Base-by-base conservation (phyloP, 1,140 invertebrate genomes). In the Drosophila pandora region DNA sequence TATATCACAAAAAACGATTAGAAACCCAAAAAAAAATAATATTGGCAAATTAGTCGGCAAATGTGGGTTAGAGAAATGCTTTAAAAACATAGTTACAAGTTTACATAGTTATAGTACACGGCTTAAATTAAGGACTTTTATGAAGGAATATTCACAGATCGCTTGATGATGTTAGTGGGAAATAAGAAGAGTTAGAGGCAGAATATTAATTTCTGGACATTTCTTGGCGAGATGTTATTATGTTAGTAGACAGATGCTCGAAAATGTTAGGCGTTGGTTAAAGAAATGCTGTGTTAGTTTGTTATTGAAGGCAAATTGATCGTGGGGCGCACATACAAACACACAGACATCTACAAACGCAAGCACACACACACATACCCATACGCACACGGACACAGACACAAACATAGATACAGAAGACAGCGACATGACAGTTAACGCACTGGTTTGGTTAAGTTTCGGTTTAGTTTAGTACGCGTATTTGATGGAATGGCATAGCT, bases 401-500 rank as follows among this genome's bases (percentile, higher is more conserved):
- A 73, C 45, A 39, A 57, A 79, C 55, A 64, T 58, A 73, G 61
- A 80, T 60, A 84, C 56, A 74, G 69, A 76, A 54, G 62, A 82
- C 67, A 81, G 79, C 74, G 79, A 84, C 60, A 76, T 77, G 73
- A 79, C 67, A 79, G 25, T 71, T 65, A 75, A 84, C 69, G 76
- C 79, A 82, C 76, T 83, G n/a, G 39, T 30, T 71, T 59, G 58
- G 45, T 73, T 72, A 62, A 41, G 60, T 43, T 79, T 52, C 45
- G 58, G 74, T 37, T 65, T 59, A 54, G 56, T 75, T 80, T 49
- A 67, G 60, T 64, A 58, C 50, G 61, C 70, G 65, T 77, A 57
- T 63, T 67, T 59, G 76, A 82, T 81, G 84, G 60, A 78, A 87
- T 87, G 79, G 61, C 63, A 88, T 87, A 82, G 79, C 79, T 82